A percentile compares a stretch with the other conserved stretches of the same genome.
phyloP scores from a whole-genome alignment of 2,888 invertebrate species.

The Tipula vernalis region DNA sequence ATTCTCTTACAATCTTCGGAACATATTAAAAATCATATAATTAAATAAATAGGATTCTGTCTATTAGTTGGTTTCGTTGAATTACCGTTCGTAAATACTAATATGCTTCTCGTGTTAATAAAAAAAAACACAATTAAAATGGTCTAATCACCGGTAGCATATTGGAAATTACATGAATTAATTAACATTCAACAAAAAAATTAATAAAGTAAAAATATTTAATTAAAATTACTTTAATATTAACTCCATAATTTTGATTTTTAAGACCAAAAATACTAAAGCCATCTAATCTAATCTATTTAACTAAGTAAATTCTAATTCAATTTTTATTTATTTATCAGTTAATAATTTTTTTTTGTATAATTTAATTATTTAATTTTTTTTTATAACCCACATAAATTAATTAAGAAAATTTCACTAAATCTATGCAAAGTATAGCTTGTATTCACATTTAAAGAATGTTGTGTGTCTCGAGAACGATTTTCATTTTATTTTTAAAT shows the following conservation, averaged over 20 bases:
- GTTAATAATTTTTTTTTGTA: background rate
- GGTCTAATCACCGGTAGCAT: too few relatives aligned
- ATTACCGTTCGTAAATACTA: too few relatives aligned
- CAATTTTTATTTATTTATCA: background rate
- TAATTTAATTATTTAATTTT: slow-evolving; percentile 33
- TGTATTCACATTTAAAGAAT: slow-evolving; percentile 38
- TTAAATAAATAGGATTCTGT: too few relatives aligned
- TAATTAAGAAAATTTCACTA: slow-evolving; percentile 69
- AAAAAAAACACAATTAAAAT: too few relatives aligned
- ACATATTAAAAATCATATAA: too few relatives aligned
- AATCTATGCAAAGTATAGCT: slow-evolving; percentile 89
- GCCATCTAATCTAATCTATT: background rate
- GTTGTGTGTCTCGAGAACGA: background rate
- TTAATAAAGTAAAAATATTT: too few relatives aligned
- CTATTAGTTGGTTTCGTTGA: too few relatives aligned
- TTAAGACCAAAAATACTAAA: background rate
- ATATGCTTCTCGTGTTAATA: too few relatives aligned
- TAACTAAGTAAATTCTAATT: background rate
- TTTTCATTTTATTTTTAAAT: background rate
- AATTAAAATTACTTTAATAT: background rate
- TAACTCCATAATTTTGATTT: background rate
- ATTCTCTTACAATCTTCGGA: too few relatives aligned
- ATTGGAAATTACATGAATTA: too few relatives aligned
- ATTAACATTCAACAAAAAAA: too few relatives aligned
- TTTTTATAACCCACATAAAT: slow-evolving; percentile 35